phyloP scores from a whole-genome alignment of 2,888 invertebrate species.

The Xylocampa areola region DNA sequence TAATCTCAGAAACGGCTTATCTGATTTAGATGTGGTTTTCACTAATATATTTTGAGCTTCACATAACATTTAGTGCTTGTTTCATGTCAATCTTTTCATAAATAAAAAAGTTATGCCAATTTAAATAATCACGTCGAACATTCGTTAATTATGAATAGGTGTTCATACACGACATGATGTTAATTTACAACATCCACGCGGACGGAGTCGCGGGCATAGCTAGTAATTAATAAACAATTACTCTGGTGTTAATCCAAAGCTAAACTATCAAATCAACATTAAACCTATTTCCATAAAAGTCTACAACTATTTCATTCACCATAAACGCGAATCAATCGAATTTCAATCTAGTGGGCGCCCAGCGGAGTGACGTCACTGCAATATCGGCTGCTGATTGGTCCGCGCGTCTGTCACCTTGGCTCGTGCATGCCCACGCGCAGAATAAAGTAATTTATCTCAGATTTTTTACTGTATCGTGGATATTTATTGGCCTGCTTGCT shows the following conservation, averaged over 20 bases:
- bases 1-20: no score
- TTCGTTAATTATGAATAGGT: no score
- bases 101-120: no score
- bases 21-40: no score
- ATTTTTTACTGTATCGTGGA: constrained; percentile 48
- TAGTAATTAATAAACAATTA: no score
- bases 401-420: constrained; percentile 55
- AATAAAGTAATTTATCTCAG: constrained; percentile 45
- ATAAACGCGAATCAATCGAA: constrained; percentile 52
- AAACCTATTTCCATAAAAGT: constrained; percentile 43
- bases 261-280: constrained; percentile 25
- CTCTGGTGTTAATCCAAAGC: constrained; percentile 13
- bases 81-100: neutral
- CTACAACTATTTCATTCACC: constrained; percentile 54
- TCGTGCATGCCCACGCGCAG: constrained; percentile 60
- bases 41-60: no score
- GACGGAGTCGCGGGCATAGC: no score
- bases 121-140: no score
- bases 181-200: no score
- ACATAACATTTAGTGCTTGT: no score
- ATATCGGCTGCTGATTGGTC: constrained; percentile 49
- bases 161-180: no score
- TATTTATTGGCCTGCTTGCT: constrained; percentile 28
- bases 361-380: constrained; percentile 55
- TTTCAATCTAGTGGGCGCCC: constrained; percentile 56